Evolutionary conservation across 2,113 vertebrate species (phyloP).

Genomic region (Halichoerus grypus): DNA sequence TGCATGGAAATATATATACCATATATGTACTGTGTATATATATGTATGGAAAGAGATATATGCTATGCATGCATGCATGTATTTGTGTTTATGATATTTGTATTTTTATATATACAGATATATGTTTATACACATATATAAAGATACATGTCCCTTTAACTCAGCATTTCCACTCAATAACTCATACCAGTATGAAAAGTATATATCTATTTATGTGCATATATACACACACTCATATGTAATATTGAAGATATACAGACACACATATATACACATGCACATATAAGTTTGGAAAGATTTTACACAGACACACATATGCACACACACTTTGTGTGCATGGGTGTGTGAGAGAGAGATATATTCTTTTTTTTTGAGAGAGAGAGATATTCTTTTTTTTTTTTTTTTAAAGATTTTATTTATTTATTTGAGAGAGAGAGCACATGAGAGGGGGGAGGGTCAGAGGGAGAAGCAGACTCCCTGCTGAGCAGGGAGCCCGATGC

Average conservation of each 20-base stretch:
- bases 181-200: not conserved
- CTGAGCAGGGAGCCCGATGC: no score
- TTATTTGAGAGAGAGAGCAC: no score
- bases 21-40: not conserved
- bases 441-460: no score
- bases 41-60: not conserved
- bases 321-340: not conserved
- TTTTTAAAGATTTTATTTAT: no score
- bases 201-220: not conserved
- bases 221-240: not conserved
- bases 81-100: not conserved
- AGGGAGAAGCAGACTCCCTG: no score
- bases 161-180: not conserved
- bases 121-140: not conserved
- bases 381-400: not conserved
- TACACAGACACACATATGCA: not conserved
- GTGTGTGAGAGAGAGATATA: not conserved
- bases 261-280: not conserved
- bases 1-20: not conserved
- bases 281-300: conserved; percentile 7
- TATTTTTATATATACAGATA: not conserved
- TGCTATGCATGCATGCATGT: not conserved
- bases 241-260: not conserved
- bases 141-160: not conserved
- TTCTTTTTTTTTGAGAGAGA: not conserved